These are phyloP conservation scores for Tachina grossa DNA, from an alignment of 2,888 invertebrate genomes.

Conservation along the genomic window DNA sequence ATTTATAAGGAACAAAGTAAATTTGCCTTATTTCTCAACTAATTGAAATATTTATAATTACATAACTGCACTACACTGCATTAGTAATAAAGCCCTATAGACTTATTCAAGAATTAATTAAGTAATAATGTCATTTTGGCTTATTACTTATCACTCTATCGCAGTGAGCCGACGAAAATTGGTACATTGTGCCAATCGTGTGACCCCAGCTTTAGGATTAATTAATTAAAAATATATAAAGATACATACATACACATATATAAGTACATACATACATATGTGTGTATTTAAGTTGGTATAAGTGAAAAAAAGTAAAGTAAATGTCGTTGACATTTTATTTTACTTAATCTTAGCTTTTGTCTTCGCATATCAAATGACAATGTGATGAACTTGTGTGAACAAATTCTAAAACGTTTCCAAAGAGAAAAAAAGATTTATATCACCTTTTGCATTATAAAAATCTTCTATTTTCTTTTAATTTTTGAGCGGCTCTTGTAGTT, in stretches of 20 bases:
- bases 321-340: conserved; percentile 41
- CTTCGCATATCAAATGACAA: conserved; percentile 56
- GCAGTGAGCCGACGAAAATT: too few relatives aligned
- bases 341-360: neutral
- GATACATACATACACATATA: too few relatives aligned
- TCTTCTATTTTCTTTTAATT: conserved; percentile 19
- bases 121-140: too few relatives aligned
- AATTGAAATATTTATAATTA: too few relatives aligned
- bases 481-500: conserved; percentile 4
- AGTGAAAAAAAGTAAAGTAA: neutral
- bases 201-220: too few relatives aligned
- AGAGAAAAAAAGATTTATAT: neutral
- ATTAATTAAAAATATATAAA: conserved; percentile 7
- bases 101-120: too few relatives aligned
- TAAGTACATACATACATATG: neutral
- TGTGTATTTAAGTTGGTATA: neutral
- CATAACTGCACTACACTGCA: too few relatives aligned
- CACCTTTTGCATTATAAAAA: conserved; percentile 1
- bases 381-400: conserved; percentile 26
- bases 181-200: too few relatives aligned
- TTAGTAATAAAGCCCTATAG: too few relatives aligned
- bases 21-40: too few relatives aligned
- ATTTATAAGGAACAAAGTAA: too few relatives aligned
- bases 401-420: conserved; percentile 3
- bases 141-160: too few relatives aligned